These are phyloP conservation scores for Tanaodytes sp. DNA, from an alignment of 2,888 invertebrate species.

Conservation along the genomic window DNA sequence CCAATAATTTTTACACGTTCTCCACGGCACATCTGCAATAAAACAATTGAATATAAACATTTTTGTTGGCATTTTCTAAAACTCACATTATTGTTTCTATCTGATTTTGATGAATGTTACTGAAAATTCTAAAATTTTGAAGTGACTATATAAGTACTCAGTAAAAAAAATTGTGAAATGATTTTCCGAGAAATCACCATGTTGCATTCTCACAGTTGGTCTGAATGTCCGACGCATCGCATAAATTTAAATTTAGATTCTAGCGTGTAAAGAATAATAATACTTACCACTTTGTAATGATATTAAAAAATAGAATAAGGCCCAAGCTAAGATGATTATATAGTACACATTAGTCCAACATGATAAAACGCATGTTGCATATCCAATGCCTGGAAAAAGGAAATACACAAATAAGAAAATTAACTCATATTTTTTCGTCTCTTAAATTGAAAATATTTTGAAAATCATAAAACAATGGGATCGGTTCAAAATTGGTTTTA, in stretches of 20 bases:
- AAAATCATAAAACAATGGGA: too few species aligned
- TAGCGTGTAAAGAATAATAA: too few species aligned
- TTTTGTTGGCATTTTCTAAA: too few species aligned
- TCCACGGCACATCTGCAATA: constrained; percentile 90
- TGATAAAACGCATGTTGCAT: constrained; percentile 98
- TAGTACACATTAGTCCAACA: constrained; percentile 99
- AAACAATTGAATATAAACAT: too few species aligned
- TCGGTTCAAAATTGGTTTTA: too few species aligned
- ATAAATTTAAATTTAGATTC: too few species aligned
- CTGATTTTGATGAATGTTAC: too few species aligned
- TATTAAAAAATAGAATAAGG: constrained; percentile 97
- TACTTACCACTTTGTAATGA: constrained; percentile 84
- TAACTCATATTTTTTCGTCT: too few species aligned
- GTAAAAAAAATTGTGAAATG: background rate
- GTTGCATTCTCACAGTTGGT: too few species aligned
- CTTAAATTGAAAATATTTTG: too few species aligned
- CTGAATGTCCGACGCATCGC: too few species aligned
- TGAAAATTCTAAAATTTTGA: background rate
- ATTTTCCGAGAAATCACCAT: too few species aligned
- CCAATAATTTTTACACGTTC: constrained; percentile 94
- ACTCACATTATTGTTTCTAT: background rate
- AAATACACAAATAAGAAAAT: background rate
- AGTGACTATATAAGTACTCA: background rate
- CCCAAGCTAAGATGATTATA: constrained; percentile 99
- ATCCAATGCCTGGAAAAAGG: constrained; percentile 81